Percentiles rank a stretch among this genome's conserved stretches.
Conservation (phyloP, 2,113 vertebrate genomes). For the Cinclus cinclus region DNA sequence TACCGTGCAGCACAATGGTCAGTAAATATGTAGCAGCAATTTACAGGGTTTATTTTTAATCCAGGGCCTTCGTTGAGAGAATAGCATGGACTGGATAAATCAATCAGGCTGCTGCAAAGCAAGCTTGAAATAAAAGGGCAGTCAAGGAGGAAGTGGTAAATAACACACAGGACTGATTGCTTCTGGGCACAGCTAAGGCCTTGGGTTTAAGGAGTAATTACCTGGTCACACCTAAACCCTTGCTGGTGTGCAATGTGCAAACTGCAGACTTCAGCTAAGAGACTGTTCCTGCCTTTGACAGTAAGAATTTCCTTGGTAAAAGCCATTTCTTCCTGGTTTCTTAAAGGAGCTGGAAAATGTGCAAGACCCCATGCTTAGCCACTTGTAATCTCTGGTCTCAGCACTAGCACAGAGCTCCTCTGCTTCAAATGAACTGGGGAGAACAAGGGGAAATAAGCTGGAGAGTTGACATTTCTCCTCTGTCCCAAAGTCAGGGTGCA, state of each 20-base stretch:
- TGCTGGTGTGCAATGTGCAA: neutral
- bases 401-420: neutral
- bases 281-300: neutral
- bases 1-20: neutral
- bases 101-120: constrained; percentile 31
- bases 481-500: neutral
- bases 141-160: constrained; percentile 42
- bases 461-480: neutral
- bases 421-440: neutral
- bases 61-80: neutral
- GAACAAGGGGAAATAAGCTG: neutral
- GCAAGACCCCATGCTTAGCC: neutral
- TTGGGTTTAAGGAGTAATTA: constrained; percentile 34
- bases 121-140: constrained; percentile 43
- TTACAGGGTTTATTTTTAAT: constrained; percentile 61
- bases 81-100: constrained; percentile 17
- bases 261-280: neutral
- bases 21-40: neutral
- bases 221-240: neutral
- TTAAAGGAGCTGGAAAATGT: neutral
- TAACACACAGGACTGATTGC: constrained; percentile 15
- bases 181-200: neutral
- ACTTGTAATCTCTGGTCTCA: neutral
- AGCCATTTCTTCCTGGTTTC: neutral
- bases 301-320: neutral